These are phyloP conservation scores for Mungos mungo DNA, from an alignment of 2,113 vertebrate genomes.

Conservation along the genomic window DNA sequence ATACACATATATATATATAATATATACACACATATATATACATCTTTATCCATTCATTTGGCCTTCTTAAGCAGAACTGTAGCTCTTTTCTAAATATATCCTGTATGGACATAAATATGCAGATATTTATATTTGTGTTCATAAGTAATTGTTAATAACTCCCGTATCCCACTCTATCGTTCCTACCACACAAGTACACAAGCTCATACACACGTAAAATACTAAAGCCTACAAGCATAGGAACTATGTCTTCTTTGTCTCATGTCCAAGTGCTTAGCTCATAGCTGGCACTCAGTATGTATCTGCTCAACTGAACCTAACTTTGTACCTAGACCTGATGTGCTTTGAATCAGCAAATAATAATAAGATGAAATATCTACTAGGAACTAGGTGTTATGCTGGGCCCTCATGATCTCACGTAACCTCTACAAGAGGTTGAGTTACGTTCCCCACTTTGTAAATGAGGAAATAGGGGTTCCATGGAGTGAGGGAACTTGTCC, in stretches of 20 bases:
- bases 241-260: not conserved
- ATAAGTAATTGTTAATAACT: not conserved
- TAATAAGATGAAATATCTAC: not conserved
- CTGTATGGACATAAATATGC: not conserved
- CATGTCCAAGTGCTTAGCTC: not conserved
- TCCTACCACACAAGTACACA: not conserved
- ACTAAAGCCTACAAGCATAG: not conserved
- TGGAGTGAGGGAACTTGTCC: not conserved
- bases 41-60: not conserved
- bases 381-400: not conserved
- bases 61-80: not conserved
- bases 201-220: not conserved
- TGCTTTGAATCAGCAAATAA: slow-evolving; percentile 11
- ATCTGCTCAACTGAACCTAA: not conserved
- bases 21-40: too few relatives aligned
- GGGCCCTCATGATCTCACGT: not conserved
- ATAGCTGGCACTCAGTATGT: not conserved
- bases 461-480: not conserved
- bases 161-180: not conserved
- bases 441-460: not conserved
- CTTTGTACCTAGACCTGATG: not conserved
- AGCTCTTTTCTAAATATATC: not conserved
- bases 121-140: not conserved
- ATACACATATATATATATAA: too few relatives aligned
- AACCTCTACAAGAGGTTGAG: not conserved